Evolutionary conservation across 1,140 invertebrate species (phyloP).

Genomic region (Patella vulgata): DNA sequence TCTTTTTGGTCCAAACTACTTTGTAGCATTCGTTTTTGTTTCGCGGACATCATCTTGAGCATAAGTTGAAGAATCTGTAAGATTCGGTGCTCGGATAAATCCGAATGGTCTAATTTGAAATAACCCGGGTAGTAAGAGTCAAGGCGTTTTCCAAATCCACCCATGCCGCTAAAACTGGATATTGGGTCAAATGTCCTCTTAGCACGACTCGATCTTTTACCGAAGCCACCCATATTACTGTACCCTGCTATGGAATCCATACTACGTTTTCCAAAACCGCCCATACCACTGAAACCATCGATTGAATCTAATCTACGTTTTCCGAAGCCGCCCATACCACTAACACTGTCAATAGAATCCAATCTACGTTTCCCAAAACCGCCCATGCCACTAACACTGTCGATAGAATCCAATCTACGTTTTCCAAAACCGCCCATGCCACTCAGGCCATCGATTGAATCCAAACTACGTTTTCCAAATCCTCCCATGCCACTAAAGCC

Average conservation of each 20-base stretch:
- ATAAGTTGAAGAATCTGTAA: conserved; percentile 21
- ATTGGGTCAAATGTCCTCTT: conserved; percentile 25
- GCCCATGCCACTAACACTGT: not conserved
- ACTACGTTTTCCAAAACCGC: conserved; percentile 20
- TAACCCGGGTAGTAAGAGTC: not conserved
- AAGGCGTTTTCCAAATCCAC: conserved; percentile 22
- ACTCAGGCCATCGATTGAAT: conserved; percentile 9
- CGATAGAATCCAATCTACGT: conserved; percentile 18
- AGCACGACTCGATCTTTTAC: conserved; percentile 18
- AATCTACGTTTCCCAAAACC: conserved; percentile 13
- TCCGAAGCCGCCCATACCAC: conserved; percentile 9
- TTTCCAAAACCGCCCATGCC: conserved; percentile 13
- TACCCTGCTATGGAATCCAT: conserved; percentile 16
- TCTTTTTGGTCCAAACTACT: conserved; percentile 13
- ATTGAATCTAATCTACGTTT: conserved; percentile 30
- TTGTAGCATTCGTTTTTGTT: conserved; percentile 16
- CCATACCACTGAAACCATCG: conserved; percentile 5
- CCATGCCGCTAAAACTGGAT: conserved; percentile 8
- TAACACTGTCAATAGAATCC: conserved; percentile 9
- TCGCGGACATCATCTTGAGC: conserved; percentile 24
- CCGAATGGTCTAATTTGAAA: conserved; percentile 7
- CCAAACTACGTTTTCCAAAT: conserved; percentile 15
- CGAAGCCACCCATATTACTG: conserved; percentile 14
- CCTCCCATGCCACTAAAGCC: conserved; percentile 1
- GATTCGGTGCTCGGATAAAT: conserved; percentile 28